These are phyloP conservation scores for Rhinichthys osculus DNA, from an alignment of 2,797 vertebrate species.

Conservation along the genomic window DNA sequence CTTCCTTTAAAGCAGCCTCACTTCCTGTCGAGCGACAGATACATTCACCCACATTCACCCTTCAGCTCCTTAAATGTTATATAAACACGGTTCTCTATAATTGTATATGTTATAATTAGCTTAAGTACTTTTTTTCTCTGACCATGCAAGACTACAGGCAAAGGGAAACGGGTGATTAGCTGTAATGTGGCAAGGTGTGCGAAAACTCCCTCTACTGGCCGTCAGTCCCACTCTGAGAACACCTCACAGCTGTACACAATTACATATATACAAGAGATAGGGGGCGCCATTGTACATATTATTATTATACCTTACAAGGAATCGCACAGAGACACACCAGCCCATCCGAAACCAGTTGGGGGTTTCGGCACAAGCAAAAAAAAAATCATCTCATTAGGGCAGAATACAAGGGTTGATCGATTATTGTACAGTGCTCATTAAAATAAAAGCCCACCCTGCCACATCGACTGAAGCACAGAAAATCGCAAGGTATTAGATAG, in stretches of 20 bases:
- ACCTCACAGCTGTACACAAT: constrained; percentile 86
- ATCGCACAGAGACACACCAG: constrained; percentile 72
- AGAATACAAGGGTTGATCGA: constrained; percentile 20
- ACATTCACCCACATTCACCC: constrained; percentile 54
- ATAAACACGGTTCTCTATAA: constrained; percentile 78
- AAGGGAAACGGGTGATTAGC: constrained; percentile 80
- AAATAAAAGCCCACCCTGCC: constrained; percentile 84
- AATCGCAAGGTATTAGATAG: constrained; percentile 79
- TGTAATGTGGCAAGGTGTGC: constrained; percentile 87
- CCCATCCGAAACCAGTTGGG: constrained; percentile 67
- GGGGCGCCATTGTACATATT: constrained; percentile 63
- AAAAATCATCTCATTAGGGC: constrained; percentile 60
- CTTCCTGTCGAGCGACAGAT: constrained; percentile 55
- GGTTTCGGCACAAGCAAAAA: constrained; percentile 42
- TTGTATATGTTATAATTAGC: constrained; percentile 83
- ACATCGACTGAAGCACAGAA: constrained; percentile 82
- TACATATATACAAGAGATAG: constrained; percentile 84
- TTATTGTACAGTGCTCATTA: constrained; percentile 64
- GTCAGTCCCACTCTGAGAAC: constrained; percentile 87
- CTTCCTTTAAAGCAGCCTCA: constrained; percentile 35
- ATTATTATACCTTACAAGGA: constrained; percentile 69
- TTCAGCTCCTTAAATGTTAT: constrained; percentile 66
- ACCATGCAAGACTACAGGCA: constrained; percentile 92
- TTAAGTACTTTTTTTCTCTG: constrained; percentile 72
- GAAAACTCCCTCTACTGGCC: constrained; percentile 89